Conservation (phyloP, 1,140 invertebrate species). For the Macrosteles quadrilineatus region DNA sequence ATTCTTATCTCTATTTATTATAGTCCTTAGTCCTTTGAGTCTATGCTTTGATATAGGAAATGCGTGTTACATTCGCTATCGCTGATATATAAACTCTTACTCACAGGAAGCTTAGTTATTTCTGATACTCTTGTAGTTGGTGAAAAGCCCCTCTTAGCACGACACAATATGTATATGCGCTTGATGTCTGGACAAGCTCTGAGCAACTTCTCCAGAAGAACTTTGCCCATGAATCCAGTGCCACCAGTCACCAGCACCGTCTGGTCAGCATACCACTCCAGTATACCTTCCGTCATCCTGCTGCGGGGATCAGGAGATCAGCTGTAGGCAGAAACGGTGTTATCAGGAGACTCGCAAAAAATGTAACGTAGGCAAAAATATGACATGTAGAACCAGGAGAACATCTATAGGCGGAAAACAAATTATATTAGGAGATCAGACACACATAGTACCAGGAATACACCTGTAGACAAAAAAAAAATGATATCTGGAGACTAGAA, state of each 20-base stretch:
- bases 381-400: too few species aligned
- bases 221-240: slow-evolving; percentile 77
- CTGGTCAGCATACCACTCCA: slow-evolving; percentile 60
- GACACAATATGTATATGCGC: slow-evolving; percentile 67
- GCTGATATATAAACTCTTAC: too few species aligned
- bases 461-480: too few species aligned
- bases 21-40: neutral
- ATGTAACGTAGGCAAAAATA: too few species aligned
- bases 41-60: too few species aligned
- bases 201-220: slow-evolving; percentile 72
- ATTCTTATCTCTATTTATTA: neutral
- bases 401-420: too few species aligned
- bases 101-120: slow-evolving; percentile 62
- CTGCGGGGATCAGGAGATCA: too few species aligned
- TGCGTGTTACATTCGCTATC: too few species aligned
- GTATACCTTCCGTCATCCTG: slow-evolving; percentile 38
- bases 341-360: neutral
- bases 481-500: too few species aligned
- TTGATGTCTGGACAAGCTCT: slow-evolving; percentile 66
- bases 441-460: too few species aligned
- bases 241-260: slow-evolving; percentile 59
- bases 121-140: slow-evolving; percentile 57
- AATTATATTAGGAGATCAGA: too few species aligned
- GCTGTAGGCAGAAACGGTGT: neutral
- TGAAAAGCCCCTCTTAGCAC: slow-evolving; percentile 64